Percentiles rank a stretch among this genome's conserved stretches.
These are phyloP conservation scores for Axinella damicornis DNA, from an alignment of 37 sponge, comb jelly and placozoan species.

Conservation along the genomic window DNA sequence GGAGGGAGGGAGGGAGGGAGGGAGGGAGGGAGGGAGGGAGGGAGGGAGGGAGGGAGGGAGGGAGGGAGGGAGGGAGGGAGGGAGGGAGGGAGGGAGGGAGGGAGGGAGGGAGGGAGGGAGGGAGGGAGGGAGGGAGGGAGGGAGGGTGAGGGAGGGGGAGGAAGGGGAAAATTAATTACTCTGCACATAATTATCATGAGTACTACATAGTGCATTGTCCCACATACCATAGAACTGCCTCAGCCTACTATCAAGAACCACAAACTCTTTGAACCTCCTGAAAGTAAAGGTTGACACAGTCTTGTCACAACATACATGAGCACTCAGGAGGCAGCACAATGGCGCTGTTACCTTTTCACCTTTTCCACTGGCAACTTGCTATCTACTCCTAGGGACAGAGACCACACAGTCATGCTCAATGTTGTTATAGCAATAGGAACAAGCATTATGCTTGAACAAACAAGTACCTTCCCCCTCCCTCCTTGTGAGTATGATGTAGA, in stretches of 20 bases:
- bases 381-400: background rate
- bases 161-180: too few species aligned
- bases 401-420: background rate
- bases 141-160: too few species aligned
- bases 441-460: too few species aligned
- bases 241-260: conserved; percentile 60
- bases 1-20: background rate
- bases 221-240: conserved; percentile 49
- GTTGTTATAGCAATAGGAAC: too few species aligned
- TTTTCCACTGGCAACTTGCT: background rate
- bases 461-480: background rate
- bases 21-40: background rate
- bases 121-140: background rate
- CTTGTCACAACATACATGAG: too few species aligned
- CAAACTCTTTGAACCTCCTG: conserved; percentile 71
- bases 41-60: background rate
- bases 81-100: background rate
- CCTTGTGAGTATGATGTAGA: conserved; percentile 41
- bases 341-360: background rate
- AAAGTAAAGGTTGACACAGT: too few species aligned
- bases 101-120: background rate
- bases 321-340: too few species aligned
- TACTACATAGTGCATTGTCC: background rate
- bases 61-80: background rate
- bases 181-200: too few species aligned